phyloP scores from a whole-genome alignment of 2,797 vertebrate species.

The Arnoldichthys spilopterus region DNA sequence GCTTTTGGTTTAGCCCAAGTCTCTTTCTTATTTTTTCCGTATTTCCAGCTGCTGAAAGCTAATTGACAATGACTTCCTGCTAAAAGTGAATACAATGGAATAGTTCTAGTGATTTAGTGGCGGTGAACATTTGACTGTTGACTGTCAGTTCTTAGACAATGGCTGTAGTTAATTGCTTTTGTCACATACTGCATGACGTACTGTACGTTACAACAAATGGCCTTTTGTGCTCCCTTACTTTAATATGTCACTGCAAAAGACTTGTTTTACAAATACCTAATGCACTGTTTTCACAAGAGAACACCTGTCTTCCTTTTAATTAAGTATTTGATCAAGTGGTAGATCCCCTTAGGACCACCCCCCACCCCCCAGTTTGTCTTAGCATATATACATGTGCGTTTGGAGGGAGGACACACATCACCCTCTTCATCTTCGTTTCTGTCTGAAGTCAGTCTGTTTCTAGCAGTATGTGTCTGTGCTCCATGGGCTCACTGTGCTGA shows the following conservation, averaged over 20 bases:
- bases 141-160: background rate
- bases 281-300: background rate
- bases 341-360: background rate
- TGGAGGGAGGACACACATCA: background rate
- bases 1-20: background rate
- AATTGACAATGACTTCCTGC: background rate
- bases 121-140: conserved; percentile 4
- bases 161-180: background rate
- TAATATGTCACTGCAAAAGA: background rate
- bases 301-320: background rate
- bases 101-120: background rate
- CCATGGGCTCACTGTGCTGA: background rate
- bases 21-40: background rate
- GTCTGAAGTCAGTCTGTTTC: conserved; percentile 15
- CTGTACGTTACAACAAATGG: background rate
- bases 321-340: background rate
- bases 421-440: conserved; percentile 14
- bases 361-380: background rate
- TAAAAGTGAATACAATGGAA: conserved; percentile 6
- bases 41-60: background rate
- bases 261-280: background rate
- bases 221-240: conserved; percentile 1
- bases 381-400: background rate
- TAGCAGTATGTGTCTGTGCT: background rate
- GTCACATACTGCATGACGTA: background rate